Evolutionary conservation across 1,140 invertebrate genomes (phyloP).

Genomic region (Calosoma granatense): DNA sequence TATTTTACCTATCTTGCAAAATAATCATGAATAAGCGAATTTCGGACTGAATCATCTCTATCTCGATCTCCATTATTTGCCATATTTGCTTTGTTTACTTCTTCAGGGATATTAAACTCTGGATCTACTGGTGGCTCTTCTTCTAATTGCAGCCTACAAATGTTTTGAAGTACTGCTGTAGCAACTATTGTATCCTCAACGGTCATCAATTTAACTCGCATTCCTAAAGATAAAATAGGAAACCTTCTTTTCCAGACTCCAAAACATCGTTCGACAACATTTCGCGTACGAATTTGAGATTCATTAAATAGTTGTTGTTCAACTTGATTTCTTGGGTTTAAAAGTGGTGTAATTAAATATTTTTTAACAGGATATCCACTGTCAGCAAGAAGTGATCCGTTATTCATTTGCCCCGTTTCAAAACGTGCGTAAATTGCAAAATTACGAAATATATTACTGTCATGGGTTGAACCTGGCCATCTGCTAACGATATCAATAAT

Average conservation of each 20-base stretch:
- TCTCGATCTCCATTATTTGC: no score
- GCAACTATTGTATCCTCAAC: no score
- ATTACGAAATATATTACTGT: constrained; percentile 24
- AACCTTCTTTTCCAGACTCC: neutral
- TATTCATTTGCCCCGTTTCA: constrained; percentile 12
- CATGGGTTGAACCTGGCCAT: constrained; percentile 28
- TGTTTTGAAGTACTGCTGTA: no score
- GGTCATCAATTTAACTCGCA: no score
- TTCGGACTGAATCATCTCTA: no score
- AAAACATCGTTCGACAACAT: neutral
- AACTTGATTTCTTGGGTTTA: neutral
- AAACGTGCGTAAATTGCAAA: constrained; percentile 16
- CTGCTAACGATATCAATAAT: constrained; percentile 27
- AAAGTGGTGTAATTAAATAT: neutral
- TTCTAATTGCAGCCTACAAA: no score
- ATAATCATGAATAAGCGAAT: no score
- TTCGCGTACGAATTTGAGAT: neutral
- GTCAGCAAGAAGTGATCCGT: neutral
- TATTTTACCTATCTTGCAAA: no score
- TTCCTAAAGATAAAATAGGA: no score
- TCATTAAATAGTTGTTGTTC: neutral
- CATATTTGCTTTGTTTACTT: no score
- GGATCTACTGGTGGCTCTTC: no score
- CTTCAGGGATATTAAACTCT: no score
- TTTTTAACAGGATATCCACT: neutral